Evolutionary conservation across 2,113 vertebrate genomes (phyloP), one percentile per base, ranked within the genome.

Genomic region (Misgurnus mizolepis): DNA sequence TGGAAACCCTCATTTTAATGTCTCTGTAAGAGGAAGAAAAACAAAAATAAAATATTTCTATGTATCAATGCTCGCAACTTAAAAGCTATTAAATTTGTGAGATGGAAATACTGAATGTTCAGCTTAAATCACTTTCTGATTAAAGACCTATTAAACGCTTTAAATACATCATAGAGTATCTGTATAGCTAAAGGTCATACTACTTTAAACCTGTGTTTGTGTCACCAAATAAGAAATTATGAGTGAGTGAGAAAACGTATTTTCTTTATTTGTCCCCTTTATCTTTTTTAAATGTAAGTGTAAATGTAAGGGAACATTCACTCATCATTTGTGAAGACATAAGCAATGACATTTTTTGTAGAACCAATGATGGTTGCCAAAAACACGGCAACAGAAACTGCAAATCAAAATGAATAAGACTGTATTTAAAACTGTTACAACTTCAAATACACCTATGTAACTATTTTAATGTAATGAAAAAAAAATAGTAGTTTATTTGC

Each of bases 321-420:
- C 96, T 89, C 91, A 86, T 97, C 95, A 18, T 87, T 88, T 80
- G 95, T 94, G 81, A 97, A 96, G 79, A 95, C 50, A 65, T 93
- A 96, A 66, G 92, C 90, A 72, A 96, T 90, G 14, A 93, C 83
- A 0, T 93, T 66, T 88, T 93, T 95, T 4, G 94, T 55, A 74
- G 87, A 69, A 14, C 90, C 93, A 22, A 95, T 56, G 4, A 96
- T 34, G 0, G 80, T 6, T 18, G 93, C 76, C 79, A 94, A 80
- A 67, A 91, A 83, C 14, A 96, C n/a, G 3, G 93, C 89, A 3
- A 94, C 82, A 7, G 87, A 82, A 7, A 68, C 96, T 98, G 90
- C 41, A 70, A 84, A 83, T 22, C 84, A n/a, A 53, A 89, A 76
- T 62, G 5, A 27, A 27, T 27, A 27, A 27, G 27, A 27, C 2